Evolutionary conservation across 1,140 invertebrate species (phyloP), one percentile per base, ranked within the genome.

Genomic region (Drosophila azteca): DNA sequence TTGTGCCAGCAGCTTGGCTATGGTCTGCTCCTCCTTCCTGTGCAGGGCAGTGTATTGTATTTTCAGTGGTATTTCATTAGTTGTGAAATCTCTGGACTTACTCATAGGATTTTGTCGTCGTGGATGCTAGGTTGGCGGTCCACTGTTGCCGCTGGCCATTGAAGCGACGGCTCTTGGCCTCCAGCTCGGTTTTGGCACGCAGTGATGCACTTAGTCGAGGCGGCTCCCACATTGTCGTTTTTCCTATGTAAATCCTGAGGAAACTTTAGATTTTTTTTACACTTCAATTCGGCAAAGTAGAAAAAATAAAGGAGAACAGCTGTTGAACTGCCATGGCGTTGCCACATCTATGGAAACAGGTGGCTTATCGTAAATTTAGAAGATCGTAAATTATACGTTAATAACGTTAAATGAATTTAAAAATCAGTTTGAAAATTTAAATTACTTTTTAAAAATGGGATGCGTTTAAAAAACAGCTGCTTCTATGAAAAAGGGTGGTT

Each of bases 161-260:
- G 57, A 61, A 64, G 15, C 63, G 75, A 0, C 59, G 77, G 11
- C 41, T 74, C 5, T 61, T 77, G 0, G 76, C 77, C 76, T 91
- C 90, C 9, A 91, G 62, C 44, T 91, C 83, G 0, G 90, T 91
- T 45, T 90, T 90, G 17, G 83, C 76, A 6, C 90, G 80, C 20
- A 91, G 39, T 0, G 90, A 78, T 41, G 83, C 72, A 63, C 77
- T 89, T 20, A 91, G 63, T 60, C 90, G 87, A 44, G 90, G 90
- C 11, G 75, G 75, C 11, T 89, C 87, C 73, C 88, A 90, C 82
- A 90, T 90, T 44, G 2, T 61, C 69, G 17, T 43, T 51, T 61
- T 45, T 22, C 39, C 15, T 58, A n/a, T 11, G 35, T 4, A 26
- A 59, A 44, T 50, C 7, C 9, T 13, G 3, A 2, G 11, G 11